phyloP scores from a whole-genome alignment of 2,888 invertebrate genomes.

The Vesta saturnalis region DNA sequence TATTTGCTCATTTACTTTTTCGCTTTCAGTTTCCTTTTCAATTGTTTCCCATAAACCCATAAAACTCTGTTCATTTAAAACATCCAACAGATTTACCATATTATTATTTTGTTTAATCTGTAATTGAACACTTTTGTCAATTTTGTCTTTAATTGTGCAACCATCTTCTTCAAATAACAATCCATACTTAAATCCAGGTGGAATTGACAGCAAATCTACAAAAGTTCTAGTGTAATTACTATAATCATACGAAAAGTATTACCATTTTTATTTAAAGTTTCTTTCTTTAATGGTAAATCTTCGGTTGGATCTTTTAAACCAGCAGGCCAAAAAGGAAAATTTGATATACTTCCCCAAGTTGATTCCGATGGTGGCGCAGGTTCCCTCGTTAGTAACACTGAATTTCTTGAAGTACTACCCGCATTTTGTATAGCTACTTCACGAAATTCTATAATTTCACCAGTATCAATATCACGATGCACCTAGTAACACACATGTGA shows the following conservation, averaged over 20 bases:
- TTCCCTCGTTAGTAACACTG: constrained; percentile 81
- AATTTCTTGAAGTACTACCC: constrained; percentile 76
- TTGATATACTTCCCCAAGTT: constrained; percentile 79
- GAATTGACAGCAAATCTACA: constrained; percentile 60
- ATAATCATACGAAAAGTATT: constrained; percentile 29
- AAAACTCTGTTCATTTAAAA: constrained; percentile 69
- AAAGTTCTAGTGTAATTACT: constrained; percentile 1
- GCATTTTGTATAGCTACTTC: constrained; percentile 69
- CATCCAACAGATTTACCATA: constrained; percentile 68
- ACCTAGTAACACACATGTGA: constrained; percentile 61
- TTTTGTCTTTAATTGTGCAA: constrained; percentile 58
- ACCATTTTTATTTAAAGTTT: constrained; percentile 59
- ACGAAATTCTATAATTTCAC: constrained; percentile 76
- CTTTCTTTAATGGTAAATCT: constrained; percentile 65
- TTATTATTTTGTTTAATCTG: constrained; percentile 55
- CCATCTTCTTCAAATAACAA: constrained; percentile 69
- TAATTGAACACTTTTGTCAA: constrained; percentile 24
- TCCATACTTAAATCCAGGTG: constrained; percentile 75
- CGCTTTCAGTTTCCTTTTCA: constrained; percentile 24
- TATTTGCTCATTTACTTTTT: constrained; percentile 36
- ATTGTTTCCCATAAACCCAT: constrained; percentile 46
- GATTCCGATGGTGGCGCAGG: constrained; percentile 77
- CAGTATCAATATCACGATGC: constrained; percentile 78
- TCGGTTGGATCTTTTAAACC: constrained; percentile 69
- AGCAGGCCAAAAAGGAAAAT: constrained; percentile 90